phyloP scores from a whole-genome alignment of 1,140 invertebrate species.

The Ditylenchus dipsaci region DNA sequence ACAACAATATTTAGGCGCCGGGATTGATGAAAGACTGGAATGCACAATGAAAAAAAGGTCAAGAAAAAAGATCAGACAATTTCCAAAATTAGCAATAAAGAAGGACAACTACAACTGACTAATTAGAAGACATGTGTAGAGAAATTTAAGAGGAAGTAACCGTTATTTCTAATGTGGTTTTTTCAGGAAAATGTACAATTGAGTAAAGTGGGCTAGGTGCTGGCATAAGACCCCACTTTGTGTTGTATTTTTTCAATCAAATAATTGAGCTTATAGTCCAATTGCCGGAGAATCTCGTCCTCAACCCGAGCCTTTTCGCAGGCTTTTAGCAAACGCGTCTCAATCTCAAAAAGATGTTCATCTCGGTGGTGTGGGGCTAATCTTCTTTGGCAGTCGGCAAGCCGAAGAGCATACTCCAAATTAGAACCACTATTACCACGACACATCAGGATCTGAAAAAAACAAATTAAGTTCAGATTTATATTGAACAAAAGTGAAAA shows the following conservation, averaged over 20 bases:
- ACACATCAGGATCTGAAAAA: conserved; percentile 37
- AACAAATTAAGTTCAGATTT: not conserved
- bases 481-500: not conserved
- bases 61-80: not conserved
- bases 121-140: no score
- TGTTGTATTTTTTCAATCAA: conserved; percentile 12
- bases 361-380: conserved; percentile 45
- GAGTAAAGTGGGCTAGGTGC: not conserved
- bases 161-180: not conserved
- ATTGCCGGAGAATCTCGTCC: conserved; percentile 30
- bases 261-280: conserved; percentile 31
- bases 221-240: not conserved
- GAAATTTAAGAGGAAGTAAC: no score
- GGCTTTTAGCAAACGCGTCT: conserved; percentile 18
- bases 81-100: no score
- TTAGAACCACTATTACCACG: conserved; percentile 38
- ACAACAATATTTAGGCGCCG: not conserved
- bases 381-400: conserved; percentile 41
- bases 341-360: conserved; percentile 50
- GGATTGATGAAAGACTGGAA: not conserved
- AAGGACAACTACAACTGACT: no score
- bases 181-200: not conserved
- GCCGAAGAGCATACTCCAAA: conserved; percentile 45
- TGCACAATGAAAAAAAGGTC: not conserved
- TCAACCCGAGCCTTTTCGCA: conserved; percentile 23